Evolutionary conservation across 30 jellyfish, hydroid and myxozoan species (phyloP), one percentile per base, ranked within the genome.

Genomic region (Aurelia aurita): DNA sequence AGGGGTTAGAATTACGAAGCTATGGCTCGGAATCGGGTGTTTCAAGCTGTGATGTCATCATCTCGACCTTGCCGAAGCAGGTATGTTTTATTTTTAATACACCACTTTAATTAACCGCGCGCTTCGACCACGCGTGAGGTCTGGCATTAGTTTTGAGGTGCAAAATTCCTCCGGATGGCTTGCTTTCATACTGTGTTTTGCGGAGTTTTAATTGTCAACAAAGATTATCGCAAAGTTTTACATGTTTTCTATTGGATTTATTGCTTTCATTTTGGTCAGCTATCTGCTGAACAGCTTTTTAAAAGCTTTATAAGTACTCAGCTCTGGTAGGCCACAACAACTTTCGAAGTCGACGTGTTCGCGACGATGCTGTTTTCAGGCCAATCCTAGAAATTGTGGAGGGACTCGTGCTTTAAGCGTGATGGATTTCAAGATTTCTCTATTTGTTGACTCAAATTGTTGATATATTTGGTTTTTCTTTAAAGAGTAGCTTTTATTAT

Each of bases 121-220:
- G 64, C 58, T 65, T 49, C 72, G 72, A 12, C 19, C 32, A 11
- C 45, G 27, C 32, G 35, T 34, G 59, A 62, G 81, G 81, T 32
- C 65, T 69, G 81, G 81, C 65, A 60, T 65, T 0, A 69, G 63
- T 29, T 69, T 69, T 69, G 81, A 65, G 81, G 64, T 69, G 81
- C 19, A 32, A 69, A 62, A 69, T 29, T 39, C 32, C 46, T 3
- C 7, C 15, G 20, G 26, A 23, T 20, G 57, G 2, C 60, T 44
- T 31, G 23, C 49, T 60, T 35, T 60, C 44, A 69, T 69, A 69
- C 66, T 49, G 58, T 32, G 31, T 27, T n/a, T 29, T 32, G 49
- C 79, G 45, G 63, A 14, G 58, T 32, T 60, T 47, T 35, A 65
- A 21, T 28, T 31, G 28, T 69, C 46, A 34, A 34, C 6, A 34